Conservation (phyloP, 2,888 invertebrate genomes). For the Stenodema calcarata region DNA sequence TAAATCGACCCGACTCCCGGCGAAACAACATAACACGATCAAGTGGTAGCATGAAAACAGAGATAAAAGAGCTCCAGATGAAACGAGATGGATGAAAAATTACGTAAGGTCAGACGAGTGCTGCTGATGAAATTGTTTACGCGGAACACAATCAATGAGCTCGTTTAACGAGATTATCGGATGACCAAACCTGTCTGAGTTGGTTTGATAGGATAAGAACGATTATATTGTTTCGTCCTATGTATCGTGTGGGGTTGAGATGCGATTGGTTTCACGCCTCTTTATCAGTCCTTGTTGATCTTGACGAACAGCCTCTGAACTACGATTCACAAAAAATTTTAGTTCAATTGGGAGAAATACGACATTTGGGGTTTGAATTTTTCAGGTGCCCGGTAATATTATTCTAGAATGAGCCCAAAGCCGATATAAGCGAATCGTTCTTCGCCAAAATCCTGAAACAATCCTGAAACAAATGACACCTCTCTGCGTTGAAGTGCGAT, state of each 20-base stretch:
- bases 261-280: not conserved
- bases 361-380: no score
- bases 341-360: no score
- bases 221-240: not conserved
- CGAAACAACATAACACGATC: not conserved
- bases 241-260: not conserved
- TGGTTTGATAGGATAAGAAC: not conserved
- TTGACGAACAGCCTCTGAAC: not conserved
- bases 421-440: no score
- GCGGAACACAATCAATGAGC: not conserved
- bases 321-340: no score
- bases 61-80: not conserved
- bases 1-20: not conserved
- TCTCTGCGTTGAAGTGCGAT: no score
- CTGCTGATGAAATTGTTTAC: constrained; percentile 21
- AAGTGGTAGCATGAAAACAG: not conserved
- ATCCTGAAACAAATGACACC: no score
- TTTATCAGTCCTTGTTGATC: not conserved
- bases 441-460: no score
- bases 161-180: not conserved
- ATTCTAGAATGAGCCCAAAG: no score
- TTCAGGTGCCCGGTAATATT: no score
- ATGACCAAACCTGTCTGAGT: not conserved
- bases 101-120: constrained; percentile 9
- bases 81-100: not conserved